These are phyloP conservation scores for Polyommatus icarus DNA, from an alignment of 2,888 invertebrate genomes.

Conservation along the genomic window DNA sequence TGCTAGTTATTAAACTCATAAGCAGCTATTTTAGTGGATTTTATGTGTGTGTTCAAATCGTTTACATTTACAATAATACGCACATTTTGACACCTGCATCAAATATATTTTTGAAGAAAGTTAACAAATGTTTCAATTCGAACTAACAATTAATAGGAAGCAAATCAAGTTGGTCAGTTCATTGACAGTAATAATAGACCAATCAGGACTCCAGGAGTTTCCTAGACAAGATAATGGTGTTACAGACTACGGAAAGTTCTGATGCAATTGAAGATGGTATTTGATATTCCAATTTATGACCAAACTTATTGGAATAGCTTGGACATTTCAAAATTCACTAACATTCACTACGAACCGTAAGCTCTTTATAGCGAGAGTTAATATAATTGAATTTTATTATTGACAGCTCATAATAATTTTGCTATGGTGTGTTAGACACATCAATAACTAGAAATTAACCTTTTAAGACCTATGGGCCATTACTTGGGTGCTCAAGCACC, in stretches of 20 bases:
- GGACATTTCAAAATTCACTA: background rate
- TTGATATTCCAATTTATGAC: constrained; percentile 17
- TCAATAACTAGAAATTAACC: too few relatives aligned
- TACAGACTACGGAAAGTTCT: background rate
- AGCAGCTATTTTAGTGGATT: too few relatives aligned
- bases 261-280: constrained; percentile 3
- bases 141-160: background rate
- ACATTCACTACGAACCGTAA: background rate
- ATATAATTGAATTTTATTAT: background rate
- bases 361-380: background rate
- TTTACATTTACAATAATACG: too few relatives aligned
- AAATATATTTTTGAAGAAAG: too few relatives aligned
- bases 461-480: too few relatives aligned
- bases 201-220: background rate
- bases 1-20: too few relatives aligned
- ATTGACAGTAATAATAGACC: constrained; percentile 7
- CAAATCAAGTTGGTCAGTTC: background rate
- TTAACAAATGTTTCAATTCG: too few relatives aligned
- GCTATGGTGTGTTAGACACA: background rate
- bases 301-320: background rate
- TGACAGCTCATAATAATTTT: background rate
- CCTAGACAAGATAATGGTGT: background rate
- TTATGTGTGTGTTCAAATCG: too few relatives aligned
- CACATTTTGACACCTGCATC: too few relatives aligned
- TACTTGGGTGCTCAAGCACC: too few relatives aligned